Conservation (phyloP, 92 coral and sea anemone species). For the Actinernus sp. region DNA sequence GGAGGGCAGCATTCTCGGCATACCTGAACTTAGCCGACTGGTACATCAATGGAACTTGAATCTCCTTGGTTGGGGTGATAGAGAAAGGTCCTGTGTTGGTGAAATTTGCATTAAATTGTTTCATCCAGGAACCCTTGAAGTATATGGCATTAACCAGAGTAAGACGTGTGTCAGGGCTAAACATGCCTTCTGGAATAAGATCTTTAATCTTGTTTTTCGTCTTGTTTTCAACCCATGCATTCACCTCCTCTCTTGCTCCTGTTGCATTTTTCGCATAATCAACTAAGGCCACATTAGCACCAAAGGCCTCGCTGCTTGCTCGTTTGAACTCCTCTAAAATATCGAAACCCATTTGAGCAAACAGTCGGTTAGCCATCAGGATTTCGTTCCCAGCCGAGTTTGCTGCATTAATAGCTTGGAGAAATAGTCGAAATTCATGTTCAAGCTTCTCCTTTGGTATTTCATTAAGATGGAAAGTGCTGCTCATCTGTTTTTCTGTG, state of each 20-base stretch:
- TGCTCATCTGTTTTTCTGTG: conserved; percentile 73
- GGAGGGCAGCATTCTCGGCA: conserved; percentile 27
- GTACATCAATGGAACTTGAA: conserved; percentile 69
- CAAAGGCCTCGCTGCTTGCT: conserved; percentile 52
- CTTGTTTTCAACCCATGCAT: conserved; percentile 82
- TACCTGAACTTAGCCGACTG: conserved; percentile 57
- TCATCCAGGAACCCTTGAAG: conserved; percentile 89
- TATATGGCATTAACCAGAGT: conserved; percentile 89
- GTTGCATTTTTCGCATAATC: conserved; percentile 59
- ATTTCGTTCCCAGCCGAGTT: conserved; percentile 65
- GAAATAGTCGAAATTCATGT: conserved; percentile 65
- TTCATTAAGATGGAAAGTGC: conserved; percentile 50
- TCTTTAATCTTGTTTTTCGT: conserved; percentile 81
- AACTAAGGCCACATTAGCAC: conserved; percentile 74
- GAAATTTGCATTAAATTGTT: conserved; percentile 34
- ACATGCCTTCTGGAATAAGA: conserved; percentile 75
- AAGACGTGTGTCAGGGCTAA: conserved; percentile 61
- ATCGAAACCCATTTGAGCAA: conserved; percentile 75
- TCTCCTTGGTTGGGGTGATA: conserved; percentile 35
- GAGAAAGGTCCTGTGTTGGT: conserved; percentile 54
- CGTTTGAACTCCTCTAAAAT: conserved; percentile 53
- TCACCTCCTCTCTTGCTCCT: conserved; percentile 73
- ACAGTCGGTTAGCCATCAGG: conserved; percentile 78
- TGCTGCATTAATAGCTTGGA: conserved; percentile 35
- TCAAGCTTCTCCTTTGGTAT: conserved; percentile 39